Evolutionary conservation across 2,797 vertebrate species (phyloP).

Genomic region (Acrocephalus scirpaceus): DNA sequence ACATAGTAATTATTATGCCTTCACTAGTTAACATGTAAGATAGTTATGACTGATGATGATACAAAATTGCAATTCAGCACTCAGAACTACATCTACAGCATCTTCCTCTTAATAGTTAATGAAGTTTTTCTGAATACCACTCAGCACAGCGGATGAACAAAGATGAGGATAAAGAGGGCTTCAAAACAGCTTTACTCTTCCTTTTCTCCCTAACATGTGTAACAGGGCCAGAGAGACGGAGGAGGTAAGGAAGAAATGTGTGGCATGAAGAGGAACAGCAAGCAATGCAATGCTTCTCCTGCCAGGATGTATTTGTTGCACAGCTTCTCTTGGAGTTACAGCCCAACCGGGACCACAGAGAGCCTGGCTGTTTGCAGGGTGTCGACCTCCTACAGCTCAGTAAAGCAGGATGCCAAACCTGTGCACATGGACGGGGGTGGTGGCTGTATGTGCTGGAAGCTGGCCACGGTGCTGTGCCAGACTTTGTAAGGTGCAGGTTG

Average conservation of each 20-base stretch:
- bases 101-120: conserved; percentile 17
- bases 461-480: not conserved
- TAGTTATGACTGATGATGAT: not conserved
- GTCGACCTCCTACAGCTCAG: rapidly evolving
- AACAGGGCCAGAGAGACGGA: not conserved
- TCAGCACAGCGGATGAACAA: not conserved
- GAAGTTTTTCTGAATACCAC: not conserved
- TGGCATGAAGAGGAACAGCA: not conserved
- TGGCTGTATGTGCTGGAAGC: not conserved
- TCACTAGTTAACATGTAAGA: not conserved
- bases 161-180: not conserved
- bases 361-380: not conserved
- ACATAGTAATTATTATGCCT: not conserved
- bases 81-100: not conserved
- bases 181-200: conserved; percentile 65
- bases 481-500: not conserved
- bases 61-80: not conserved
- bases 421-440: rapidly evolving
- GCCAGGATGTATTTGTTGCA: not conserved
- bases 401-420: not conserved
- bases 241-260: not conserved
- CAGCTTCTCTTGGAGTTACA: not conserved
- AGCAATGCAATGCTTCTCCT: not conserved
- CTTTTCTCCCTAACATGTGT: not conserved
- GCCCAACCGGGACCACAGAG: rapidly evolving